Percentiles rank a stretch among this genome's conserved stretches.
Evolutionary conservation across 1,140 invertebrate species (phyloP).

Genomic region (Triops longicaudatus): DNA sequence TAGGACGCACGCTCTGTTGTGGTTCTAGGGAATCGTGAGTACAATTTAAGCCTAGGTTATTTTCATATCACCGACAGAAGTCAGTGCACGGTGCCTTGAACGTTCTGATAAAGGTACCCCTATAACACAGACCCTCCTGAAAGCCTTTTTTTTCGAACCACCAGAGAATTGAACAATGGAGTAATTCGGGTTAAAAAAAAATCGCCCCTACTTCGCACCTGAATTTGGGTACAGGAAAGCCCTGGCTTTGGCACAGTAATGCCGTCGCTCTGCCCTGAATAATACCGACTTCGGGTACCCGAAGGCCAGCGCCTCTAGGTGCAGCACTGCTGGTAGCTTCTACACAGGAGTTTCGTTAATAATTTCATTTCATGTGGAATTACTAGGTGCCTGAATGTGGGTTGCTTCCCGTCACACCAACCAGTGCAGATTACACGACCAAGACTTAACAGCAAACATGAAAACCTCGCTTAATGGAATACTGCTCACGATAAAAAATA

Average conservation of each 20-base stretch:
- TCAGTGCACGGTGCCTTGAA: background rate
- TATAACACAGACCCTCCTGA: background rate
- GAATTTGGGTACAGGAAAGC: slow-evolving; percentile 37
- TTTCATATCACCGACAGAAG: background rate
- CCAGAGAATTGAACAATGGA: too few relatives aligned
- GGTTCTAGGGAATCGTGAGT: background rate
- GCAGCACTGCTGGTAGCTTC: slow-evolving; percentile 35
- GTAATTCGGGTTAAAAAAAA: background rate
- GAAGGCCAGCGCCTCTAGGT: slow-evolving; percentile 32
- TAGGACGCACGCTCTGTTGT: background rate
- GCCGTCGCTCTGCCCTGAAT: slow-evolving; percentile 29
- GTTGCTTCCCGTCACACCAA: background rate
- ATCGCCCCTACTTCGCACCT: slow-evolving; percentile 32
- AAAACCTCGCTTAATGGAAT: too few relatives aligned
- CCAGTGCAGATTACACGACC: too few relatives aligned
- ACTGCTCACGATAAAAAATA: too few relatives aligned
- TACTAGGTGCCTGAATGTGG: background rate
- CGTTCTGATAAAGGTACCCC: background rate
- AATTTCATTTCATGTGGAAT: background rate
- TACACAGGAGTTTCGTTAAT: slow-evolving; percentile 22
- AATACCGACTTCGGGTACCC: background rate
- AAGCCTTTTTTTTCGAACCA: too few relatives aligned
- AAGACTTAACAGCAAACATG: too few relatives aligned
- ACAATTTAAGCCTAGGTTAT: background rate
- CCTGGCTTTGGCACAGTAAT: slow-evolving; percentile 43